Conservation (phyloP, 2,113 vertebrate genomes). For the Solea senegalensis region DNA sequence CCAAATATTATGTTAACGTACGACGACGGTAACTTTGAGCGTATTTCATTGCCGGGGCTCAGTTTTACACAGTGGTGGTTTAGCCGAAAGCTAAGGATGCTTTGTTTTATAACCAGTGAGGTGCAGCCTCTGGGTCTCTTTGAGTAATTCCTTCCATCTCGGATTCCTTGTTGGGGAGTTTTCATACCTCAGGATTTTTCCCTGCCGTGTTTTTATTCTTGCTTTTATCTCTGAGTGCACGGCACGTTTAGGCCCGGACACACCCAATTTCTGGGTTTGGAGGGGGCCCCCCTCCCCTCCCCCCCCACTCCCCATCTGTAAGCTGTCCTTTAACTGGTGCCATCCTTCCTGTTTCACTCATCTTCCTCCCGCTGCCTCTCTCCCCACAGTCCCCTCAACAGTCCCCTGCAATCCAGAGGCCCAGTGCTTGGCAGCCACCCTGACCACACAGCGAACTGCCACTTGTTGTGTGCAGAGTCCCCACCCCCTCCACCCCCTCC, state of each 20-base stretch:
- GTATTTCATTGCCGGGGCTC: conserved; percentile 41
- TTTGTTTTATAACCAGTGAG: conserved; percentile 55
- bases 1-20: conserved; percentile 75
- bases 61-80: conserved; percentile 29
- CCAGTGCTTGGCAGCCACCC: conserved; percentile 78
- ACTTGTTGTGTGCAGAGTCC: conserved; percentile 74
- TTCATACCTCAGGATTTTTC: conserved; percentile 48
- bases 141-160: conserved; percentile 64
- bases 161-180: conserved; percentile 29
- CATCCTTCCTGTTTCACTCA: conserved; percentile 84
- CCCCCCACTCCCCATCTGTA: conserved; percentile 42
- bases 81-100: conserved; percentile 52
- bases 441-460: conserved; percentile 83
- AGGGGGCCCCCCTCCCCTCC: conserved; percentile 17
- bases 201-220: conserved; percentile 44
- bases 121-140: conserved; percentile 43
- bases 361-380: conserved; percentile 65
- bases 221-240: conserved; percentile 1
- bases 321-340: conserved; percentile 81
- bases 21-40: conserved; percentile 42
- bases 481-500: conserved; percentile 24
- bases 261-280: conserved; percentile 50
- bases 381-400: conserved; percentile 68
- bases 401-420: conserved; percentile 78
- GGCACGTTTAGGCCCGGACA: conserved; percentile 19